Base-by-base conservation (phyloP, 2,113 vertebrate genomes). In the Zeus faber region DNA sequence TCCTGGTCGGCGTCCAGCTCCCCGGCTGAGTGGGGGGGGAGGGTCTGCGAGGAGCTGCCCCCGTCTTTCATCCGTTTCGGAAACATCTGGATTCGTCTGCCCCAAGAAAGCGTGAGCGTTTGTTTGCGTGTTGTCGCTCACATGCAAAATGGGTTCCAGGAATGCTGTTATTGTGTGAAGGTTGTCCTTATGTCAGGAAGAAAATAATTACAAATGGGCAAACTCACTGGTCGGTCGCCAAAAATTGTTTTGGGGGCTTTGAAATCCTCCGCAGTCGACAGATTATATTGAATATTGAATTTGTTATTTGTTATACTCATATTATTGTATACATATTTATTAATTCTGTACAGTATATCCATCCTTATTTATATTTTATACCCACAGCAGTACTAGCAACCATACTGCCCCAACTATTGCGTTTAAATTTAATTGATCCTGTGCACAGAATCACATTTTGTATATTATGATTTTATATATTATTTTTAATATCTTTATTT, bases 1-100 rank as follows among this genome's bases (percentile, higher is more conserved):
- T 81, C 80, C 72, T 85, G 80, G 84, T 74, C 26, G 0, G 47
- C 35, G 58, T 86, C 82, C 85, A 80, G 54, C 60, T 57, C 44
- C 56, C n/a, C 49, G 73, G 58, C 78, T 70, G 76, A 83, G 77
- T 77, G 72, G 76, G 69, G 78, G 25, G 50, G 61, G 51, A 58
- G 41, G 33, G 59, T 49, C 60, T 65, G 70, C 1, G 3, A 59
- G 49, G 74, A 80, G 79, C 76, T 81, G 79, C 76, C n/a, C 77
- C 65, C 49, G 70, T 56, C 81, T 83, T 81, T 83, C 77, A 88
- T 87, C 85, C 80, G 54, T 61, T 82, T 68, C 84, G 87, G 87
- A 90, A 90, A 85, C 88, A 90, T 88, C 87, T 90, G 86, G 83
- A 85, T 74, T 76, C 70, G 74, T 84, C 72, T 79, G 81, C 74